Evolutionary conservation across 2,797 vertebrate genomes (phyloP).

Genomic region (Pteronotus mesoamericanus): DNA sequence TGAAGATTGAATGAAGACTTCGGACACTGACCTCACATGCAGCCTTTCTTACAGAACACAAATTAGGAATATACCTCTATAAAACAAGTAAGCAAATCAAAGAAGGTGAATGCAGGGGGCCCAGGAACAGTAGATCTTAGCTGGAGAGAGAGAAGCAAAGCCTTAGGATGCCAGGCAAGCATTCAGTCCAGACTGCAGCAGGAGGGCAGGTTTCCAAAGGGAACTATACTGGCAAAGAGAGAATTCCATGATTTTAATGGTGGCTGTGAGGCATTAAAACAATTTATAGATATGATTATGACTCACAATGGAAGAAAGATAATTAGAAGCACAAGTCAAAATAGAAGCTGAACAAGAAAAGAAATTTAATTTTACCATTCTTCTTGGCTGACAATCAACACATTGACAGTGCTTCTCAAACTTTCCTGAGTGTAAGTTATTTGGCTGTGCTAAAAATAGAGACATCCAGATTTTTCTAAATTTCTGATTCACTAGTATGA

Average conservation of each 20-base stretch:
- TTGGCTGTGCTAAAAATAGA: background rate
- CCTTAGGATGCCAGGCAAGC: background rate
- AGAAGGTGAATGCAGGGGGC: background rate
- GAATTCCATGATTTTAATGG: background rate
- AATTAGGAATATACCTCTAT: background rate
- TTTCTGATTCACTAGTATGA: background rate
- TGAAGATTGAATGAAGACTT: background rate
- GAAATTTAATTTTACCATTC: background rate
- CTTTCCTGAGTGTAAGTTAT: background rate
- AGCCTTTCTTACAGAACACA: background rate
- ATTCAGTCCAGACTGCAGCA: background rate
- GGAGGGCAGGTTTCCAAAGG: background rate
- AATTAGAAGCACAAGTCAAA: background rate
- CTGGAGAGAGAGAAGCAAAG: background rate
- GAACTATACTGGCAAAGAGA: background rate
- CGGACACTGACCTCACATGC: background rate
- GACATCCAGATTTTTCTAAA: background rate
- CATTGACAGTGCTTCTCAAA: background rate
- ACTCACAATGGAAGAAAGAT: background rate
- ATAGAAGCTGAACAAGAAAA: background rate
- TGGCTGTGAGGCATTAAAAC: background rate
- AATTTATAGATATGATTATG: background rate
- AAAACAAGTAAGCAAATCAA: background rate
- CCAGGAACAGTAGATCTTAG: background rate
- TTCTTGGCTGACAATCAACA: background rate